Evolutionary conservation across 1,140 invertebrate genomes (phyloP).

Genomic region (Drosophila mojavensis): DNA sequence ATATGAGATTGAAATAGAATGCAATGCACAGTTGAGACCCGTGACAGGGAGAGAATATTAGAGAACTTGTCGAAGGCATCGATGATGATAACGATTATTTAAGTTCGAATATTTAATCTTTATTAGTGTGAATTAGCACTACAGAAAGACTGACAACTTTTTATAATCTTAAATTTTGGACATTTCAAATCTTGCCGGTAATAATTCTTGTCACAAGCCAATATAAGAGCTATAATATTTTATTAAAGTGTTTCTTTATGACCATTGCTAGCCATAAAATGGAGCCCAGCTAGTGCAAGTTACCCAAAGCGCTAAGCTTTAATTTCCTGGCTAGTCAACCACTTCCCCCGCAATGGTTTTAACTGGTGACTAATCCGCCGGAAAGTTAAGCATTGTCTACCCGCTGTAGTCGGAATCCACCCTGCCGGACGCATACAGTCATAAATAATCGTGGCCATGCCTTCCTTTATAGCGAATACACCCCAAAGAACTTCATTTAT

Average conservation of each 20-base stretch:
- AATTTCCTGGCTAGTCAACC: constrained; percentile 17
- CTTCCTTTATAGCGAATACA: constrained; percentile 32
- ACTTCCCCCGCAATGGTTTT: not conserved
- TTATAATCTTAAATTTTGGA: no score
- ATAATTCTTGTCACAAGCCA: no score
- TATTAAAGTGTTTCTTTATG: not conserved
- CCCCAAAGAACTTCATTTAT: constrained; percentile 27
- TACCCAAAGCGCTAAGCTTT: not conserved
- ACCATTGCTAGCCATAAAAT: not conserved
- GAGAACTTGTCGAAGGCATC: no score
- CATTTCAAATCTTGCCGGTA: no score
- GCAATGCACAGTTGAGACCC: no score
- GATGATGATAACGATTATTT: no score
- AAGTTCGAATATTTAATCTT: no score
- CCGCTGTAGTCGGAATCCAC: constrained; percentile 31
- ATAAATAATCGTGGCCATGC: constrained; percentile 59
- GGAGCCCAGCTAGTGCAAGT: not conserved
- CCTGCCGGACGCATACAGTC: constrained; percentile 56
- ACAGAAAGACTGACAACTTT: no score
- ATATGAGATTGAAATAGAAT: constrained; percentile 10
- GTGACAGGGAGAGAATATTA: no score
- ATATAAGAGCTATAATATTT: no score
- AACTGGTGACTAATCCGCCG: constrained; percentile 61
- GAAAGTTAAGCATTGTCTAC: constrained; percentile 36
- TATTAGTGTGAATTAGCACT: no score